These are phyloP conservation scores for Masnerella sp. DNA, from an alignment of 2,888 invertebrate species.

Conservation along the genomic window DNA sequence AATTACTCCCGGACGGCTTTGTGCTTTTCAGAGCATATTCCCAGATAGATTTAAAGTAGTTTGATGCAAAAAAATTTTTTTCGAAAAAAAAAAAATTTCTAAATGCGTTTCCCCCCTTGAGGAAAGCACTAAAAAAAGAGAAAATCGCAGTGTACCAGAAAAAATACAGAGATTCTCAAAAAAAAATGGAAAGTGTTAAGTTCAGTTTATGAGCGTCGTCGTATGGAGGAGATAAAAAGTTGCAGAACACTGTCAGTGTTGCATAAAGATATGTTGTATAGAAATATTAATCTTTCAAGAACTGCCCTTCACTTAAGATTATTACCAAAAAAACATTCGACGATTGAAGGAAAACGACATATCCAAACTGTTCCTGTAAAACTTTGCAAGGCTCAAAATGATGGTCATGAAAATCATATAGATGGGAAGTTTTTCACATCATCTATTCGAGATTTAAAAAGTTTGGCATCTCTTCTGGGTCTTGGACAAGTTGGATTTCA, in stretches of 20 bases:
- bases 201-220: constrained; percentile 2
- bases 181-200: too few relatives aligned
- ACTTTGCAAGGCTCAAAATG: constrained; percentile 46
- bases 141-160: too few relatives aligned
- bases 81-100: constrained; percentile 1
- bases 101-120: too few relatives aligned
- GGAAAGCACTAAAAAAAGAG: too few relatives aligned
- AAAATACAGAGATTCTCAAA: too few relatives aligned
- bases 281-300: not conserved
- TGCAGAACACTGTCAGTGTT: not conserved
- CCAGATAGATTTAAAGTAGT: constrained; percentile 12
- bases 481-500: constrained; percentile 65
- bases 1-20: constrained; percentile 14
- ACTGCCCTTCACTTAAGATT: constrained; percentile 1
- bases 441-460: constrained; percentile 63
- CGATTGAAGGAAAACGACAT: constrained; percentile 34
- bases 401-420: constrained; percentile 30
- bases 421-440: constrained; percentile 60
- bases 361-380: constrained; percentile 67
- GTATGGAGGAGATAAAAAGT: not conserved
- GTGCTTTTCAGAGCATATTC: constrained; percentile 10
- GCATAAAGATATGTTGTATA: not conserved
- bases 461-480: constrained; percentile 63
- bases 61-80: constrained; percentile 6
- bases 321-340: not conserved